These are phyloP conservation scores for Leucania comma DNA, from an alignment of 2,888 invertebrate species.

Conservation along the genomic window DNA sequence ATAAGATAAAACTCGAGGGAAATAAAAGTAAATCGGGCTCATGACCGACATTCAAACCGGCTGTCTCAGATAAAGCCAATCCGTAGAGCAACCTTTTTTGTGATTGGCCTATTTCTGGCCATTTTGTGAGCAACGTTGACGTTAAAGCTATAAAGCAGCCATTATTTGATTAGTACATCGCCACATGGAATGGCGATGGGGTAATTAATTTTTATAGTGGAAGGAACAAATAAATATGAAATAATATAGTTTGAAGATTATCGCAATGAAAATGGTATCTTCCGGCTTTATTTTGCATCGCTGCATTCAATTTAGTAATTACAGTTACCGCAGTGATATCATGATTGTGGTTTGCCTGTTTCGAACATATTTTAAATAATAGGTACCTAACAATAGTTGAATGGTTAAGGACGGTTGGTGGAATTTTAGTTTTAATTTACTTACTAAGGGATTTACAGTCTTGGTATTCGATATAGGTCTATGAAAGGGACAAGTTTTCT, in stretches of 20 bases:
- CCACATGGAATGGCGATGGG: conserved; percentile 54
- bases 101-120: conserved; percentile 72
- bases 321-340: conserved; percentile 8
- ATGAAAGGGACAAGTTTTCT: not conserved
- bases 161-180: conserved; percentile 72
- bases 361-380: too few species aligned
- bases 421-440: not conserved
- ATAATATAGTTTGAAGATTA: not conserved
- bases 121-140: conserved; percentile 71
- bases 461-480: not conserved
- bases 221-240: conserved; percentile 19
- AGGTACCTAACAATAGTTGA: not conserved
- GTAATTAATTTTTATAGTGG: conserved; percentile 48
- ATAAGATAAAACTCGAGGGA: conserved; percentile 74
- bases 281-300: not conserved
- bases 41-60: conserved; percentile 77
- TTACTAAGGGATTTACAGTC: not conserved
- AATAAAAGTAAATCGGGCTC: conserved; percentile 79
- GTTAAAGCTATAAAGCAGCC: conserved; percentile 67
- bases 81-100: conserved; percentile 69
- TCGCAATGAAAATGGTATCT: not conserved
- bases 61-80: conserved; percentile 75
- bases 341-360: not conserved
- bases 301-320: conserved; percentile 17
- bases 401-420: not conserved